Evolutionary conservation across 1,140 invertebrate species (phyloP).

Genomic region (Samia ricini): DNA sequence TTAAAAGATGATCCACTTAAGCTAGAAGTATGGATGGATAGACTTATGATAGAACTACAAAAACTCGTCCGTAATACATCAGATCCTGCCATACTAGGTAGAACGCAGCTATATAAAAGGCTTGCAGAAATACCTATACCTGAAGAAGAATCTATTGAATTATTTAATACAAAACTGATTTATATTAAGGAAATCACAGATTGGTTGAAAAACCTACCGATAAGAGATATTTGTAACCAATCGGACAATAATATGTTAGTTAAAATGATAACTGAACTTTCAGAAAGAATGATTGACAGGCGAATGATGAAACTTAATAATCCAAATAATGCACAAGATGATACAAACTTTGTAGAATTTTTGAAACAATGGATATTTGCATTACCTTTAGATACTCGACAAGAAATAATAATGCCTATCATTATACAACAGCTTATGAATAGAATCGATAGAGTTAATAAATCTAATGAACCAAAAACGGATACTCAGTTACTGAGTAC

Average conservation of each 20-base stretch:
- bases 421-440: constrained; percentile 35
- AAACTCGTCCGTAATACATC: constrained; percentile 19
- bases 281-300: constrained; percentile 32
- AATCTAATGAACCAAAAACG: constrained; percentile 13
- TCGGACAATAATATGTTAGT: constrained; percentile 18
- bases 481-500: too few relatives aligned
- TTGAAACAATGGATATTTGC: constrained; percentile 33
- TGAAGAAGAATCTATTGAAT: constrained; percentile 24
- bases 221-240: constrained; percentile 21
- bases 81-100: constrained; percentile 11
- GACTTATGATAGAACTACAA: constrained; percentile 35
- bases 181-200: constrained; percentile 41
- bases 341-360: constrained; percentile 25
- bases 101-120: constrained; percentile 22
- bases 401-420: constrained; percentile 28
- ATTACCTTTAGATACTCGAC: constrained; percentile 32
- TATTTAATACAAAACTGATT: constrained; percentile 28
- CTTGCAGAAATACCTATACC: constrained; percentile 19
- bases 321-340: constrained; percentile 10
- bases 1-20: constrained; percentile 34
- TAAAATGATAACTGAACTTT: constrained; percentile 34
- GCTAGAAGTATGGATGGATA: constrained; percentile 31
- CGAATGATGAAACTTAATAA: constrained; percentile 14
- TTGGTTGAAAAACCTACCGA: constrained; percentile 42
- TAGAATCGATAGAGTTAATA: constrained; percentile 26